phyloP scores from a whole-genome alignment of 1,140 invertebrate species.

The Orussus abietinus region DNA sequence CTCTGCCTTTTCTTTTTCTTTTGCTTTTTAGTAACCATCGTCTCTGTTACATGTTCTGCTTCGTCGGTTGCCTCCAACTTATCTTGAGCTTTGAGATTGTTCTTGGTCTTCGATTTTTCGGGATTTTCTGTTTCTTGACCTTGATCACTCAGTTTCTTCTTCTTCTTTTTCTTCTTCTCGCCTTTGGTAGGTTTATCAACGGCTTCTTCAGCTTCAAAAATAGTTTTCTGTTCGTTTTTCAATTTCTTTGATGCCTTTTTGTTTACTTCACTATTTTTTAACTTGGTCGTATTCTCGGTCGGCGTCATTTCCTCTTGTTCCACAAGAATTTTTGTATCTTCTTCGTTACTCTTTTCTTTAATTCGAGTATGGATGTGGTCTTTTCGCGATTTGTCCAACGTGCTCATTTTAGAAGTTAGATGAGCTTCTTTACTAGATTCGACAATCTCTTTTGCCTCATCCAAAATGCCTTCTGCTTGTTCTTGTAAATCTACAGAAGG shows the following conservation, averaged over 20 bases:
- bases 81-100: conserved; percentile 6
- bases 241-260: background rate
- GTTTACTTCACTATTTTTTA: background rate
- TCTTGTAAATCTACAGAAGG: conserved; percentile 24
- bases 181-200: conserved; percentile 1
- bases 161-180: conserved; percentile 16
- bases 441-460: background rate
- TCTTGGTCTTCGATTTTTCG: background rate
- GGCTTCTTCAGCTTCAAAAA: background rate
- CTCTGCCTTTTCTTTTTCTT: no score
- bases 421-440: no score
- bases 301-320: background rate
- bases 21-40: no score
- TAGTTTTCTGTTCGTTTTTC: background rate
- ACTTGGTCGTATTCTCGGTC: background rate
- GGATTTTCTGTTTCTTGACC: background rate
- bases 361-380: background rate
- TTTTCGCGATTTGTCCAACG: background rate
- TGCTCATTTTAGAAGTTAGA: conserved; percentile 10
- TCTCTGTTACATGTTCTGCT: no score
- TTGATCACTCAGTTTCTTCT: conserved; percentile 2
- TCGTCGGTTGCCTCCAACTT: no score
- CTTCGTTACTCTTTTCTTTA: background rate
- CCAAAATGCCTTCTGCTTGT: background rate
- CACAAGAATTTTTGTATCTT: background rate